These are phyloP conservation scores for Pitangus sulphuratus DNA, from an alignment of 2,797 vertebrate species.

Conservation along the genomic window DNA sequence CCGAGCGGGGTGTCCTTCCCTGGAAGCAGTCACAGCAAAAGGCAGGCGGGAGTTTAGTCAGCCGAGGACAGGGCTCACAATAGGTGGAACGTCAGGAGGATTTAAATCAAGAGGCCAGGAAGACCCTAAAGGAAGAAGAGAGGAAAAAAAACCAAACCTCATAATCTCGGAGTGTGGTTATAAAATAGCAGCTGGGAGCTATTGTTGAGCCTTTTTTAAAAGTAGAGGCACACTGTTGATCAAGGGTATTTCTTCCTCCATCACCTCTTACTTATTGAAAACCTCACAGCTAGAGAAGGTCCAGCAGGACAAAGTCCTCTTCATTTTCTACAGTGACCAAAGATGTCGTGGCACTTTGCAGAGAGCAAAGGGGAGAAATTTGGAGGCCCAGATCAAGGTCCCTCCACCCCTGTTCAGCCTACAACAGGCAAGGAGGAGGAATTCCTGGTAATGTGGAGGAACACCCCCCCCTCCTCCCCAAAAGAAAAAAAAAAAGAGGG, in stretches of 20 bases:
- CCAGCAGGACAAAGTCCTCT: not conserved
- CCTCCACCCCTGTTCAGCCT: not conserved
- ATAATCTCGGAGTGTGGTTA: not conserved
- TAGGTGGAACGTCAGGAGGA: conserved; percentile 61
- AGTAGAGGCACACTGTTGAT: not conserved
- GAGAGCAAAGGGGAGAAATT: not conserved
- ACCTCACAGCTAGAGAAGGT: not conserved
- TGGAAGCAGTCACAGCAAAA: not conserved
- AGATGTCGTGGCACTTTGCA: fast-evolving
- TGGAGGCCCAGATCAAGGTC: not conserved
- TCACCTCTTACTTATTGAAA: not conserved
- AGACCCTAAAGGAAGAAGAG: not conserved
- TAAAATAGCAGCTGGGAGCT: conserved; percentile 33
- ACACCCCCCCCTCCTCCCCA: too few relatives aligned
- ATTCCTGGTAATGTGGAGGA: not conserved
- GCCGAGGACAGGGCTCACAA: conserved; percentile 22
- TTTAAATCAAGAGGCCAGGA: conserved; percentile 56
- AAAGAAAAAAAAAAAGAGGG: not conserved
- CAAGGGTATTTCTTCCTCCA: not conserved
- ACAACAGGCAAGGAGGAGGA: not conserved
- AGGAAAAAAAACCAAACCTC: not conserved
- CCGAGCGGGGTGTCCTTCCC: conserved; percentile 2
- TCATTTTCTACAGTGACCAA: fast-evolving
- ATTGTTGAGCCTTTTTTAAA: not conserved
- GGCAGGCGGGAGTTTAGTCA: conserved; percentile 32